Evolutionary conservation across 2,888 invertebrate species (phyloP).

Genomic region (Drosophila percnosoma): DNA sequence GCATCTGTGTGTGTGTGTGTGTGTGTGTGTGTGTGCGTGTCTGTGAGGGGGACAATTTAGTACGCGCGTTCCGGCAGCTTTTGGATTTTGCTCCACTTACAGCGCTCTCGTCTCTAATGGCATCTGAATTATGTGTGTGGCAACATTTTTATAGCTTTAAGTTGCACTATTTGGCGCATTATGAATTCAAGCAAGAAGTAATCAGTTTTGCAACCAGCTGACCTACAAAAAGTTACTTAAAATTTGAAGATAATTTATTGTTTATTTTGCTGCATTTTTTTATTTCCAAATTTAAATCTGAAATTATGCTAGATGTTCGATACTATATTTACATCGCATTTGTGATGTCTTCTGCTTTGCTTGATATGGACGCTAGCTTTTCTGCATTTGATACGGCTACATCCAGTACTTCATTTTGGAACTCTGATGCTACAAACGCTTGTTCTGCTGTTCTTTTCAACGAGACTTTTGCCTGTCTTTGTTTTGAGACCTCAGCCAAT

Average conservation of each 20-base stretch:
- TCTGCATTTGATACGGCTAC: no score
- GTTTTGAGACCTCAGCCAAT: no score
- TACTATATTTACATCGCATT: no score
- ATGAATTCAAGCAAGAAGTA: background rate
- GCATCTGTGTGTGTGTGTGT: constrained; percentile 1
- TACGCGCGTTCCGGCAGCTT: constrained; percentile 1
- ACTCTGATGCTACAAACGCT: no score
- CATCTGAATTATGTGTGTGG: constrained; percentile 4
- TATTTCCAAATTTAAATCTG: background rate
- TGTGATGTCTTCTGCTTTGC: no score
- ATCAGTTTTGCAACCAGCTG: background rate
- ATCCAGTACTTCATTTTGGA: no score
- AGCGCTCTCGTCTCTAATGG: constrained; percentile 8
- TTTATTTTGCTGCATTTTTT: background rate
- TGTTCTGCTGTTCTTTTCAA: no score
- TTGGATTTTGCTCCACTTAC: constrained; percentile 14
- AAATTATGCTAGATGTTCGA: background rate
- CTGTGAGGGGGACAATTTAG: constrained; percentile 16
- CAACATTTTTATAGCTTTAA: constrained; percentile 19
- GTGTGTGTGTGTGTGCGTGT: constrained; percentile 6
- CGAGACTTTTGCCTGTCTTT: no score
- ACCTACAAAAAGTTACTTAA: background rate
- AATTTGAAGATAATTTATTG: background rate
- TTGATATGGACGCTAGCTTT: no score
- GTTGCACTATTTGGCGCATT: background rate